Evolutionary conservation across 2,797 vertebrate species (phyloP).

Genomic region (Cheirogaleus major): DNA sequence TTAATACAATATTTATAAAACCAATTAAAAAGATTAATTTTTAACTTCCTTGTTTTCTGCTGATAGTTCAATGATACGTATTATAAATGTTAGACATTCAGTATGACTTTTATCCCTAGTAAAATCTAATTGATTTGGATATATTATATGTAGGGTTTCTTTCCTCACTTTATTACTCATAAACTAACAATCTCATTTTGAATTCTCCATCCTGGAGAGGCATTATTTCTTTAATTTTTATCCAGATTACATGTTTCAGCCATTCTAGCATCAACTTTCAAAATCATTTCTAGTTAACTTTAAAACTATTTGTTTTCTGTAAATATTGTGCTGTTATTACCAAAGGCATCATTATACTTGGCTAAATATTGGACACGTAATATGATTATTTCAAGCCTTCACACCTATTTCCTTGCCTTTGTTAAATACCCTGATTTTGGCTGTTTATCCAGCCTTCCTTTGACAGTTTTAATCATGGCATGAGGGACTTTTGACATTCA

Average conservation of each 20-base stretch:
- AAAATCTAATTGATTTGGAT: neutral
- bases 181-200: neutral
- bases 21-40: neutral
- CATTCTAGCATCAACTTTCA: neutral
- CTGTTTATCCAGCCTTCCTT: neutral
- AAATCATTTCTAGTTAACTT: neutral
- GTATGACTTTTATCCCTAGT: neutral
- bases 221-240: neutral
- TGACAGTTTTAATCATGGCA: neutral
- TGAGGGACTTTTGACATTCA: neutral
- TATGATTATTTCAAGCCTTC: neutral
- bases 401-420: neutral
- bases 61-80: neutral
- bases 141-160: neutral
- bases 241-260: neutral
- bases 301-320: neutral
- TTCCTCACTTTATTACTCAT: neutral
- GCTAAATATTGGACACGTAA: neutral
- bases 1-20: neutral
- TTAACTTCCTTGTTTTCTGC: neutral
- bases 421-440: neutral
- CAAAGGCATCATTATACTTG: neutral
- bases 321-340: neutral
- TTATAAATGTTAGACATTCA: neutral
- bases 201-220: neutral